Percentiles rank a stretch among this genome's conserved stretches.
Evolutionary conservation across 2,797 vertebrate genomes (phyloP).

Genomic region (Bovichtus variegatus): DNA sequence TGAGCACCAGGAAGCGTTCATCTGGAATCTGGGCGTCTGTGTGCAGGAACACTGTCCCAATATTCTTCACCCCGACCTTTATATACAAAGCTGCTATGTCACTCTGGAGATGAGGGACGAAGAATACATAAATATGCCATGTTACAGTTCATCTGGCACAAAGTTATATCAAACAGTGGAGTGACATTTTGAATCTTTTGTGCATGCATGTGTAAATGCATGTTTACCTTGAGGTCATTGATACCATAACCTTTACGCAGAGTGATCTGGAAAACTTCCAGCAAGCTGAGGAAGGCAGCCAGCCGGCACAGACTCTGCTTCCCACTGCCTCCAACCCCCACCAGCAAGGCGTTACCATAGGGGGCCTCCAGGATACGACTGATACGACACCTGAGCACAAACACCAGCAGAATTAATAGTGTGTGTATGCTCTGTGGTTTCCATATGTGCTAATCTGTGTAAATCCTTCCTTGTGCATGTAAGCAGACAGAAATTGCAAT

Average conservation of each 20-base stretch:
- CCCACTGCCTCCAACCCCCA: conserved; percentile 84
- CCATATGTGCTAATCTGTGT: conserved; percentile 27
- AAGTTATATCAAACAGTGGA: neutral
- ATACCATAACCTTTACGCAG: conserved; percentile 85
- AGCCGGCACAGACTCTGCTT: conserved; percentile 86
- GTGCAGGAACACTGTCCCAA: conserved; percentile 84
- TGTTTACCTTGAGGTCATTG: conserved; percentile 81
- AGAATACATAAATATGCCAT: neutral
- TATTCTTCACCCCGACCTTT: conserved; percentile 87
- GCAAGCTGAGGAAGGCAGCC: conserved; percentile 83
- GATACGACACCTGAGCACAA: conserved; percentile 81
- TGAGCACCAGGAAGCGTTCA: conserved; percentile 85
- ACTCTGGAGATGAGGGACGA: conserved; percentile 71
- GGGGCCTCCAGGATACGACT: conserved; percentile 86
- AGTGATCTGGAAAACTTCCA: conserved; percentile 87
- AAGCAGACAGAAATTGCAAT: conserved; percentile 9
- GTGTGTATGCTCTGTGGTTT: conserved; percentile 11
- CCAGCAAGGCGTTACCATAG: conserved; percentile 85
- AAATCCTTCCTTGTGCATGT: conserved; percentile 13
- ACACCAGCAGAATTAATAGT: conserved; percentile 7
- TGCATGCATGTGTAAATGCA: neutral
- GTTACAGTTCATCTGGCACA: neutral
- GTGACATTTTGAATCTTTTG: neutral
- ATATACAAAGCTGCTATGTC: conserved; percentile 88
- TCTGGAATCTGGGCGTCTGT: conserved; percentile 84